These are phyloP conservation scores for Anas acuta DNA, from an alignment of 2,797 vertebrate species.

Conservation along the genomic window DNA sequence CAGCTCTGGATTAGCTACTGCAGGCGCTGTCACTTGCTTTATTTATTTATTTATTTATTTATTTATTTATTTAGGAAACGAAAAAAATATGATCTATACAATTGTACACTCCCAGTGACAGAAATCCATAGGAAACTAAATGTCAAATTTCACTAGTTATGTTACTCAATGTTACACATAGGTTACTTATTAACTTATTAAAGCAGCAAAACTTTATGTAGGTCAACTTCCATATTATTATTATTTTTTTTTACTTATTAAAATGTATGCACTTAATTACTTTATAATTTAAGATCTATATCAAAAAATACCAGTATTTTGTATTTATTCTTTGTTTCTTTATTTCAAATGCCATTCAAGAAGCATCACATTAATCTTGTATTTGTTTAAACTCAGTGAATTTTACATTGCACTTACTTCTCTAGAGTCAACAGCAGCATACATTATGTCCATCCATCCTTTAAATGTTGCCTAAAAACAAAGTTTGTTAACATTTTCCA, in stretches of 20 bases:
- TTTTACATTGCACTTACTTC: conserved; percentile 70
- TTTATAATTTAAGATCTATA: background rate
- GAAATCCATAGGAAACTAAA: background rate
- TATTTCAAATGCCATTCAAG: background rate
- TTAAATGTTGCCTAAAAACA: conserved; percentile 82
- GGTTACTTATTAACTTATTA: background rate
- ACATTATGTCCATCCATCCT: conserved; percentile 83
- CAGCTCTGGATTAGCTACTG: background rate
- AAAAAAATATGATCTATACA: background rate
- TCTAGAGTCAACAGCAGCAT: conserved; percentile 81
- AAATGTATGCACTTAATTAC: background rate
- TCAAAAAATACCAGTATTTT: background rate
- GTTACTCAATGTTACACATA: background rate
- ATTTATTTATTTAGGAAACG: background rate
- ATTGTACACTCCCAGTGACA: background rate
- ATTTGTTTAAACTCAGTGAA: background rate
- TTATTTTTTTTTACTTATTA: background rate
- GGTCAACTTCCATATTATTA: background rate
- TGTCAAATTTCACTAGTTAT: background rate
- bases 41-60: background rate
- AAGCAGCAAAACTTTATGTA: background rate
- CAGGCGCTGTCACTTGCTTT: background rate
- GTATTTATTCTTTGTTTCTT: background rate
- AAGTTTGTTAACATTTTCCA: conserved; percentile 36
- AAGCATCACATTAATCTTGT: background rate